Evolutionary conservation across 2,888 invertebrate species (phyloP).

Genomic region (Nomada hirtipes): DNA sequence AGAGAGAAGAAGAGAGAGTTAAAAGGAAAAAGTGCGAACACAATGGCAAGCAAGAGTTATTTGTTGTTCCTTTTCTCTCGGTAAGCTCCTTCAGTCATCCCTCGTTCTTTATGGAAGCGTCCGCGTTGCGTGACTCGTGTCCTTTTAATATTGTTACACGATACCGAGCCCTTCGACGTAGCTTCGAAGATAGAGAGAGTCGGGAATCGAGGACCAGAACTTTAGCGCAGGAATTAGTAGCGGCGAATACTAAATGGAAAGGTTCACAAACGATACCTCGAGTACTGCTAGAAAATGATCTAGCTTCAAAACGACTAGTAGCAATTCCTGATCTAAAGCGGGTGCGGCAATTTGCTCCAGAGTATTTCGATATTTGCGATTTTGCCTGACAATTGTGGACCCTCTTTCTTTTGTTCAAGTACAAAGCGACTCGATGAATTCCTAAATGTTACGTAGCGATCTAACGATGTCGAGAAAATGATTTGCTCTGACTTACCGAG

Average conservation of each 20-base stretch:
- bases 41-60: constrained; percentile 82
- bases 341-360: not conserved
- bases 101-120: constrained; percentile 70
- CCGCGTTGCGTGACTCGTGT: constrained; percentile 74
- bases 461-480: constrained; percentile 17
- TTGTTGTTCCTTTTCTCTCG: constrained; percentile 72
- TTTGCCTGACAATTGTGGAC: not conserved
- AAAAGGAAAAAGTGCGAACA: constrained; percentile 75
- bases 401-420: not conserved
- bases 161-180: constrained; percentile 75
- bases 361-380: constrained; percentile 5
- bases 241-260: constrained; percentile 17
- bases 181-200: constrained; percentile 83
- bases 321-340: constrained; percentile 57
- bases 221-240: constrained; percentile 80
- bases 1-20: constrained; percentile 41
- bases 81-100: constrained; percentile 77
- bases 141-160: constrained; percentile 53
- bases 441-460: not conserved
- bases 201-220: constrained; percentile 83
- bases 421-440: constrained; percentile 6
- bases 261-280: not conserved
- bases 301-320: not conserved
- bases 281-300: not conserved
- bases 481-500: constrained; percentile 79